These are phyloP conservation scores for Lissocephala sabroskyi DNA, from an alignment of 2,888 invertebrate species.

Conservation along the genomic window DNA sequence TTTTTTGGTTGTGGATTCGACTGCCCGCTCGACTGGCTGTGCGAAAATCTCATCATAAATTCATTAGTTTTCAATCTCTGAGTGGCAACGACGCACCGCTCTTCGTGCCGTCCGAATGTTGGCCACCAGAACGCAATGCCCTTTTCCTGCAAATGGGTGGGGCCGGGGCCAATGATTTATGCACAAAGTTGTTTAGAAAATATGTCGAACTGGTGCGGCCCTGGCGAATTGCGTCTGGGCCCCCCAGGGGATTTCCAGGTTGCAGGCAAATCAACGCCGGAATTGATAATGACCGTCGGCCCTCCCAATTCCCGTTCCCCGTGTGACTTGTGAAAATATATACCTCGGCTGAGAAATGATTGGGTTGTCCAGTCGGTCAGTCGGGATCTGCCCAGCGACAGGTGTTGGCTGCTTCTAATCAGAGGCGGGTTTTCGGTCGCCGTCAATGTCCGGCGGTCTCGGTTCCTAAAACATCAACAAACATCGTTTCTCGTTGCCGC, in stretches of 20 bases:
- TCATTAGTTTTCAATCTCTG: constrained; percentile 53
- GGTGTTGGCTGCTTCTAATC: constrained; percentile 56
- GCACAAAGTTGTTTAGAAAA: constrained; percentile 60
- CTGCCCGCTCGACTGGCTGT: background rate
- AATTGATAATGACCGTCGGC: constrained; percentile 55
- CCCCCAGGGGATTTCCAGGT: constrained; percentile 46
- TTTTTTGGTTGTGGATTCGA: constrained; percentile 20
- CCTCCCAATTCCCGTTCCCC: constrained; percentile 19
- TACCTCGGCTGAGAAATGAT: constrained; percentile 32
- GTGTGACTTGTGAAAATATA: constrained; percentile 60
- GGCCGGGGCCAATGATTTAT: constrained; percentile 49
- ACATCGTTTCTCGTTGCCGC: constrained; percentile 31
- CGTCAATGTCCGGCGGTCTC: constrained; percentile 23
- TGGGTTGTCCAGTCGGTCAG: constrained; percentile 10
- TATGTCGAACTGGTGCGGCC: constrained; percentile 43
- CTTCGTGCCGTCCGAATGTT: too few relatives aligned
- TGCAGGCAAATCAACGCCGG: constrained; percentile 57
- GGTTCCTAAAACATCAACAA: too few relatives aligned
- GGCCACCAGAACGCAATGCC: too few relatives aligned
- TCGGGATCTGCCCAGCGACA: constrained; percentile 34
- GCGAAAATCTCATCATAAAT: constrained; percentile 59
- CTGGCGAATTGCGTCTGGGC: background rate
- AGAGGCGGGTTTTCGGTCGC: constrained; percentile 43
- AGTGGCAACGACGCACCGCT: background rate
- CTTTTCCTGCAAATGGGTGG: constrained; percentile 45